phyloP scores from a whole-genome alignment of 2,888 invertebrate genomes.

The Seira musarum region DNA sequence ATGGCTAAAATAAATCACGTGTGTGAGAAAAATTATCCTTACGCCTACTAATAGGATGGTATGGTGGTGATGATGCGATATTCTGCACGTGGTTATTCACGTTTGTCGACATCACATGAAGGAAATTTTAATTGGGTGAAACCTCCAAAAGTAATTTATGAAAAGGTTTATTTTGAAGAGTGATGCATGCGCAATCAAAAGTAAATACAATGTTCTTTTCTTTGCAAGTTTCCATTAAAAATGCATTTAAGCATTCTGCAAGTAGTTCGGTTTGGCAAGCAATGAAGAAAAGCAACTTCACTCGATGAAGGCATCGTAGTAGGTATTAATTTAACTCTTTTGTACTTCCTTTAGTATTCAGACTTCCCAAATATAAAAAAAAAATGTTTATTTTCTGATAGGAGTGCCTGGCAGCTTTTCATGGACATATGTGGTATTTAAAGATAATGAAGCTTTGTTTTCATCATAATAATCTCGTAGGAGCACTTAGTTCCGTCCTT shows the following conservation, averaged over 20 bases:
- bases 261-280: no score
- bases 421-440: constrained; percentile 16
- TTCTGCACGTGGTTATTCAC: constrained; percentile 7
- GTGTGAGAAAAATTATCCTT: no score
- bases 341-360: not conserved
- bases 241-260: no score
- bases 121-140: constrained; percentile 11
- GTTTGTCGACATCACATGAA: not conserved
- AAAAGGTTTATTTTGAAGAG: not conserved
- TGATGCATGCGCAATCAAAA: no score
- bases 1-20: no score
- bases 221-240: no score
- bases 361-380: not conserved
- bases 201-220: no score
- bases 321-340: no score
- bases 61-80: not conserved
- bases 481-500: constrained; percentile 15
- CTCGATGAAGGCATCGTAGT: no score
- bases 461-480: constrained; percentile 15
- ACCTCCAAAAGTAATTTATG: not conserved
- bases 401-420: not conserved
- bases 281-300: no score
- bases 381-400: no score
- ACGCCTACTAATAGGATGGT: no score
- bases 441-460: constrained; percentile 9